phyloP scores from a whole-genome alignment of 64 coral and sea anemone species.

The Actinia equina region DNA sequence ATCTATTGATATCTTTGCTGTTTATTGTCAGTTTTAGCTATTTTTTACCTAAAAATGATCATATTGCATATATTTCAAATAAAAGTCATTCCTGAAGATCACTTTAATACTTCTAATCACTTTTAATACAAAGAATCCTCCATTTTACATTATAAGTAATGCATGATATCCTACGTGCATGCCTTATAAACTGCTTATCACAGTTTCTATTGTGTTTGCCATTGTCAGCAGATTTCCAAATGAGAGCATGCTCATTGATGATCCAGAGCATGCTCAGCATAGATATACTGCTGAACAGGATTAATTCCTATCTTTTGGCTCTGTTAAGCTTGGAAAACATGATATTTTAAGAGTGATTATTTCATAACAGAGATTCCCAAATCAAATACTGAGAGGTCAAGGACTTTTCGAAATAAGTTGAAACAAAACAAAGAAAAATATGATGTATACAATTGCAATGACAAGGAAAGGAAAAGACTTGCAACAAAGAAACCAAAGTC shows the following conservation, averaged over 20 bases:
- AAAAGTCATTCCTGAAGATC: constrained; percentile 6
- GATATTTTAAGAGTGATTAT: neutral
- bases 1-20: neutral
- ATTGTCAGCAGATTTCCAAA: constrained; percentile 1
- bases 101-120: neutral
- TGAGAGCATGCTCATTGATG: constrained; percentile 15
- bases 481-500: constrained; percentile 52
- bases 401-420: constrained; percentile 31
- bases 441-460: constrained; percentile 56
- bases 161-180: neutral
- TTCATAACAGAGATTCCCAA: constrained; percentile 9
- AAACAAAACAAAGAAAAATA: constrained; percentile 44
- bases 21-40: neutral
- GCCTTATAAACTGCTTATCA: neutral
- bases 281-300: constrained; percentile 9
- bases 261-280: constrained; percentile 13
- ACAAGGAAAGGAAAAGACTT: constrained; percentile 68
- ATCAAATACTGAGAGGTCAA: constrained; percentile 43
- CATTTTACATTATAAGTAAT: constrained; percentile 1
- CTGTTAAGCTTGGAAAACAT: neutral
- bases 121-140: neutral
- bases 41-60: too few species aligned
- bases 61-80: neutral
- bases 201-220: neutral
- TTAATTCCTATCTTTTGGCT: neutral